These are phyloP conservation scores for Motacilla alba DNA, from an alignment of 2,113 vertebrate species.

Conservation along the genomic window DNA sequence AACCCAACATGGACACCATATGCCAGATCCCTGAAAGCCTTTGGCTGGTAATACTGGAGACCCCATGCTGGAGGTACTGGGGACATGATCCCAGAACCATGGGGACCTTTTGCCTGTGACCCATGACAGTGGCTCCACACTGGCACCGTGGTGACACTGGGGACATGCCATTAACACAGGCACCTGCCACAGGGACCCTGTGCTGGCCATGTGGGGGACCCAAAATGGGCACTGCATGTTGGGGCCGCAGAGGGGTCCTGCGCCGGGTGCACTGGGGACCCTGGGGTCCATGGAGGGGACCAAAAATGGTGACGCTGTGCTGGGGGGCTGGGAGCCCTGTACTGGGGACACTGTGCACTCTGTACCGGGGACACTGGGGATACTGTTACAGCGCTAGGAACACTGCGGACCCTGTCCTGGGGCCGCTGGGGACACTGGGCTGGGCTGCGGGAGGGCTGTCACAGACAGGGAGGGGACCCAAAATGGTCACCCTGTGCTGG, in stretches of 20 bases:
- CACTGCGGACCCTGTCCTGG: not conserved
- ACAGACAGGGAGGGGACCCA: not conserved
- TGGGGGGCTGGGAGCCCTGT: not conserved
- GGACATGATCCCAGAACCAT: too few relatives aligned
- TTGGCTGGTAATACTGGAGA: not conserved
- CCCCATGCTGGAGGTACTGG: accelerated
- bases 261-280: not conserved
- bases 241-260: not conserved
- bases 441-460: not conserved
- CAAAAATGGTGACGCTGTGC: too few relatives aligned
- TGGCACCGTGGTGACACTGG: not conserved
- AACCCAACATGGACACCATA: accelerated
- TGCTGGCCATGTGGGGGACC: too few relatives aligned
- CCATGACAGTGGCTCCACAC: too few relatives aligned
- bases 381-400: too few relatives aligned
- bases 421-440: not conserved
- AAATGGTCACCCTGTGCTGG: not conserved
- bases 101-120: not conserved
- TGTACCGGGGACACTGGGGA: not conserved
- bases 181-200: not conserved
- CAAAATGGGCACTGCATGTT: not conserved
- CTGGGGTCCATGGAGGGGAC: not conserved
- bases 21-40: not conserved
- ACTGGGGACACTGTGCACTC: not conserved
- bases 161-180: not conserved